These are phyloP conservation scores for Cordilura impudica DNA, from an alignment of 2,888 invertebrate genomes.

Conservation along the genomic window DNA sequence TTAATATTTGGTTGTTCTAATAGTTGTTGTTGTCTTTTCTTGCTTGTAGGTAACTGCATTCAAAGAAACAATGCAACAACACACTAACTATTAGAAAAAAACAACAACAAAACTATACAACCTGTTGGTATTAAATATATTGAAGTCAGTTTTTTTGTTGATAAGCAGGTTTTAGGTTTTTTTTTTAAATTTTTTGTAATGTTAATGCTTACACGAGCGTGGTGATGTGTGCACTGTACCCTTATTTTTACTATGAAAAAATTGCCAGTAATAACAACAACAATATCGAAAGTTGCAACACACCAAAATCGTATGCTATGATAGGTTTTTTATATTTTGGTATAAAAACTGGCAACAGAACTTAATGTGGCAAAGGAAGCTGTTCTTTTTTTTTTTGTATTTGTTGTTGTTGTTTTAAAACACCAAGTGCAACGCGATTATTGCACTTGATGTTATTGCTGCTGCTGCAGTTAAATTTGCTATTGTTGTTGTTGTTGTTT, in stretches of 20 bases:
- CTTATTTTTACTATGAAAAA: slow-evolving; percentile 41
- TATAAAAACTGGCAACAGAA: slow-evolving; percentile 36
- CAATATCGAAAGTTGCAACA: slow-evolving; percentile 31
- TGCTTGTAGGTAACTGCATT: slow-evolving; percentile 37
- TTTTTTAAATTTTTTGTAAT: slow-evolving; percentile 11
- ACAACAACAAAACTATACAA: slow-evolving; percentile 42
- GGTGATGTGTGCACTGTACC: slow-evolving; percentile 58
- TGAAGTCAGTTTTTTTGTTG: slow-evolving; percentile 35
- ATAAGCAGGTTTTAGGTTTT: slow-evolving; percentile 57
- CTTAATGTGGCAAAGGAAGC: slow-evolving; percentile 52
- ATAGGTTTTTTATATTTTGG: slow-evolving; percentile 27
- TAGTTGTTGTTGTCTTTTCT: slow-evolving; percentile 14
- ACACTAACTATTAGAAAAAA: too few relatives aligned
- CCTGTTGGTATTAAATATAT: slow-evolving; percentile 56
- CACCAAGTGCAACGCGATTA: slow-evolving; percentile 53
- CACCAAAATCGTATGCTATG: slow-evolving; percentile 17
- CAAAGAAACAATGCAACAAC: slow-evolving; percentile 44
- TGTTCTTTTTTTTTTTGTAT: slow-evolving; percentile 1
- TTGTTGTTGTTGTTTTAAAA: not conserved
- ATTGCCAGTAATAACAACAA: slow-evolving; percentile 27
- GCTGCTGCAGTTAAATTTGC: slow-evolving; percentile 5
- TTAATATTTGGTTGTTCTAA: slow-evolving; percentile 23
- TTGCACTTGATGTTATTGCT: slow-evolving; percentile 56
- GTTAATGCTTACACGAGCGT: slow-evolving; percentile 62
- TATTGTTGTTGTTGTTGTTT: slow-evolving; percentile 38